Evolutionary conservation across 2,888 invertebrate species (phyloP).

Genomic region (Troilus luridus): DNA sequence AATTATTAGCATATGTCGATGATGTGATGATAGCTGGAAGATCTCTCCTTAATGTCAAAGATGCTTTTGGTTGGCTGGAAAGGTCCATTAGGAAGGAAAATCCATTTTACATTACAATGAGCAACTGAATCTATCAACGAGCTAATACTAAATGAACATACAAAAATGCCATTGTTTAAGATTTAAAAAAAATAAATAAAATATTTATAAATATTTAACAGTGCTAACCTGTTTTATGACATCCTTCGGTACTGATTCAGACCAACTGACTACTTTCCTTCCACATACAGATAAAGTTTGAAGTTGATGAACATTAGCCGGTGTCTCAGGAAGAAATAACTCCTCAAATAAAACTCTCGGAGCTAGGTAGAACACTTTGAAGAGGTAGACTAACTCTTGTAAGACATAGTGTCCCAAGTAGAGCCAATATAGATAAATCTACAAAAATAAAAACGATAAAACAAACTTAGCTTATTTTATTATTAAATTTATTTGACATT

Average conservation of each 20-base stretch:
- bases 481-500: background rate
- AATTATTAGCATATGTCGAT: too few species aligned
- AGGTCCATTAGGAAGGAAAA: too few species aligned
- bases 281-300: constrained; percentile 80
- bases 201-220: background rate
- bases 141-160: background rate
- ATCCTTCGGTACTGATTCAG: constrained; percentile 75
- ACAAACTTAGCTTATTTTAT: constrained; percentile 58
- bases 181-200: background rate
- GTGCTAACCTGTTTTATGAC: constrained; percentile 69
- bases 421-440: constrained; percentile 66
- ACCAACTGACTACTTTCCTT: constrained; percentile 80
- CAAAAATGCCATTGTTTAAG: background rate
- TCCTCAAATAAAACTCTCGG: constrained; percentile 74
- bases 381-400: constrained; percentile 65
- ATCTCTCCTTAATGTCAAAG: too few species aligned
- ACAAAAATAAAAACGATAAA: constrained; percentile 58
- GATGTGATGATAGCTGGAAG: too few species aligned
- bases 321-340: constrained; percentile 72
- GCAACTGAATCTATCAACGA: background rate
- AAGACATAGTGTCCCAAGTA: constrained; percentile 65
- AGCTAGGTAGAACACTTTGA: constrained; percentile 70
- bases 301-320: constrained; percentile 69
- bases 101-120: too few species aligned
- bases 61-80: too few species aligned